A percentile compares a stretch with the other conserved stretches of the same genome.
Conservation (phyloP, 2,113 vertebrate species). For the Terrapene triunguis region DNA sequence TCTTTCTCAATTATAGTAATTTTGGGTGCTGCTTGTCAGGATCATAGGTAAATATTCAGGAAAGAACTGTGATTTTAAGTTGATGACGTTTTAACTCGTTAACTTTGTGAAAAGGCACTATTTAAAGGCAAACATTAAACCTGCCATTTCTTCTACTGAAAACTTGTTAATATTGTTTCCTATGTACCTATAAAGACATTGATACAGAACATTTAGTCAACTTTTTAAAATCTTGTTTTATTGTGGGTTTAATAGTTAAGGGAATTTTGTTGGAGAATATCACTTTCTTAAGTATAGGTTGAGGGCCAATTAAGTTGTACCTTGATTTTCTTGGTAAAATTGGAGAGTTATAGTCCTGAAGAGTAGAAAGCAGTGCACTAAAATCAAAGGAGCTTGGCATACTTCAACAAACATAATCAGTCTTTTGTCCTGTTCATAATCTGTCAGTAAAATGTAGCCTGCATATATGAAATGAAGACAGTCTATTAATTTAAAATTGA, state of each 20-base stretch:
- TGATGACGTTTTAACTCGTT: neutral
- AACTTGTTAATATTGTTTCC: conserved; percentile 12
- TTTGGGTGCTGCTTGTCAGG: neutral
- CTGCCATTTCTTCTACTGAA: neutral
- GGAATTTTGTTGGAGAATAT: neutral
- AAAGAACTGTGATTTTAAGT: neutral
- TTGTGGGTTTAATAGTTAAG: neutral
- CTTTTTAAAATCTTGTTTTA: neutral
- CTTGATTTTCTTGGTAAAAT: conserved; percentile 24
- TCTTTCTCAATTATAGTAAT: neutral
- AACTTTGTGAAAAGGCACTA: neutral
- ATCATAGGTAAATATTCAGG: neutral
- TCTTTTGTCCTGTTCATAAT: neutral
- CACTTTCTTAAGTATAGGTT: conserved; percentile 5
- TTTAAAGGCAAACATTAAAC: neutral
- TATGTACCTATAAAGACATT: neutral
- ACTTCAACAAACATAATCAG: conserved; percentile 11
- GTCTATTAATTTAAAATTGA: conserved; percentile 60
- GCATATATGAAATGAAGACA: conserved; percentile 25
- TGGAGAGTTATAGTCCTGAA: conserved; percentile 16
- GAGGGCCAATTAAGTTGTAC: neutral
- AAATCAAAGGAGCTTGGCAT: neutral
- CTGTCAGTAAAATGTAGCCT: conserved; percentile 20
- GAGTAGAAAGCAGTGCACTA: neutral
- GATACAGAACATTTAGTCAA: neutral